These are phyloP conservation scores for Ursus arctos DNA, from an alignment of 2,113 vertebrate species.

Conservation along the genomic window DNA sequence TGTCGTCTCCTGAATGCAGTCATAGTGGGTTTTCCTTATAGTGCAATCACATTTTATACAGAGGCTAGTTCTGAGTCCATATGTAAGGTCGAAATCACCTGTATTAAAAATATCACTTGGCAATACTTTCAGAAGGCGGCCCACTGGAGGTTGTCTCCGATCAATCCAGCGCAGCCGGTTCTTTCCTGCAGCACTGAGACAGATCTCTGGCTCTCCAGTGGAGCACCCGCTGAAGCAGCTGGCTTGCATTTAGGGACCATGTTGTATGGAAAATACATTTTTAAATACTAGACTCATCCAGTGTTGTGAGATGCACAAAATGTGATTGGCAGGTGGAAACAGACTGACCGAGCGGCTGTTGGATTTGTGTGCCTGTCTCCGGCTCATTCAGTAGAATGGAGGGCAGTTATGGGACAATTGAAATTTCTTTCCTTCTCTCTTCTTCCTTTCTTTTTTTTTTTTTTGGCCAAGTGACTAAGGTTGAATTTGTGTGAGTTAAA, in stretches of 20 bases:
- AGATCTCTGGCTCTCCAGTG: background rate
- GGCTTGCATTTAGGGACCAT: background rate
- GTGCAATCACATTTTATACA: background rate
- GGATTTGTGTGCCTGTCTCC: background rate
- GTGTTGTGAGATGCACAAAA: background rate
- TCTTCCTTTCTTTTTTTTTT: background rate
- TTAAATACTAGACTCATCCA: background rate
- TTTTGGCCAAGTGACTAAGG: background rate
- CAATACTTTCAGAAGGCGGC: background rate
- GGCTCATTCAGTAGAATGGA: background rate
- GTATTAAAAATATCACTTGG: background rate
- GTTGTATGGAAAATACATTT: constrained; percentile 14
- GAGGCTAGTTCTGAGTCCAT: background rate
- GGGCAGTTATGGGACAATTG: background rate
- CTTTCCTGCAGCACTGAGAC: background rate
- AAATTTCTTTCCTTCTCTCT: background rate
- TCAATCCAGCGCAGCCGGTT: no score
- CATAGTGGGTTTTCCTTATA: background rate
- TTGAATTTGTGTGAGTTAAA: background rate
- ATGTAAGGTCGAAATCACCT: background rate
- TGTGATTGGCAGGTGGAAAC: background rate
- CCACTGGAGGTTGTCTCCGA: background rate
- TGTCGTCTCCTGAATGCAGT: no score
- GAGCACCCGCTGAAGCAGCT: constrained; percentile 29
- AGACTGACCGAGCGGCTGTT: background rate